Percentiles rank a stretch among this genome's conserved stretches.
Evolutionary conservation across 2,888 invertebrate species (phyloP).

Genomic region (Aradus depressus): DNA sequence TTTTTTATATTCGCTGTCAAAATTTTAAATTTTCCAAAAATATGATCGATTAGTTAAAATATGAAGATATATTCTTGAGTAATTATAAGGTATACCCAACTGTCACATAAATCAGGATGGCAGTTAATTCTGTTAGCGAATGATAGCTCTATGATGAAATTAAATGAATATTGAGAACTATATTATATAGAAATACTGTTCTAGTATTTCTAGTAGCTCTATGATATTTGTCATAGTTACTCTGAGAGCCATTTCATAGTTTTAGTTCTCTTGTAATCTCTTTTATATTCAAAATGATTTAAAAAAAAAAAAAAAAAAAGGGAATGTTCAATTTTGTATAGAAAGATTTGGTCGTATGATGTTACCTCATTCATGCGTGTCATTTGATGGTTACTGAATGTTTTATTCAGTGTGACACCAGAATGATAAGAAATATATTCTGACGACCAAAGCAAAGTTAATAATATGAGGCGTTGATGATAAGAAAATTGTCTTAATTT

Average conservation of each 20-base stretch:
- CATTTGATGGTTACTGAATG: constrained; percentile 12
- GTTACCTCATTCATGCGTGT: constrained; percentile 14
- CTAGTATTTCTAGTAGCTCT: not conserved
- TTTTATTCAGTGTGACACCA: not conserved
- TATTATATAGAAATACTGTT: constrained; percentile 1
- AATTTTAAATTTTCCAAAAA: too few relatives aligned
- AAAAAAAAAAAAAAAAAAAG: not conserved
- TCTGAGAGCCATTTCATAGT: constrained; percentile 21
- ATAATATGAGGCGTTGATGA: not conserved
- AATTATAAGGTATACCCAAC: too few relatives aligned
- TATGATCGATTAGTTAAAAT: too few relatives aligned
- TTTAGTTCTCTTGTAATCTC: too few relatives aligned
- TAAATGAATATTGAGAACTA: not conserved
- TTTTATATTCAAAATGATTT: too few relatives aligned
- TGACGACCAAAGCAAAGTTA: not conserved
- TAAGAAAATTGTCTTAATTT: constrained; percentile 8
- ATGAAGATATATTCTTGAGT: too few relatives aligned
- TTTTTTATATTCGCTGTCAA: too few relatives aligned
- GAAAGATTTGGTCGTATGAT: constrained; percentile 1
- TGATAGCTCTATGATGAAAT: constrained; percentile 11
- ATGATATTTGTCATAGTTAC: constrained; percentile 26
- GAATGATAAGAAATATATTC: constrained; percentile 3
- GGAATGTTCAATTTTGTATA: not conserved
- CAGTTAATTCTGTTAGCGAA: too few relatives aligned
- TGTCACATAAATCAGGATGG: too few relatives aligned